phyloP scores from a whole-genome alignment of 2,888 invertebrate genomes.

The Andricus curvator region DNA sequence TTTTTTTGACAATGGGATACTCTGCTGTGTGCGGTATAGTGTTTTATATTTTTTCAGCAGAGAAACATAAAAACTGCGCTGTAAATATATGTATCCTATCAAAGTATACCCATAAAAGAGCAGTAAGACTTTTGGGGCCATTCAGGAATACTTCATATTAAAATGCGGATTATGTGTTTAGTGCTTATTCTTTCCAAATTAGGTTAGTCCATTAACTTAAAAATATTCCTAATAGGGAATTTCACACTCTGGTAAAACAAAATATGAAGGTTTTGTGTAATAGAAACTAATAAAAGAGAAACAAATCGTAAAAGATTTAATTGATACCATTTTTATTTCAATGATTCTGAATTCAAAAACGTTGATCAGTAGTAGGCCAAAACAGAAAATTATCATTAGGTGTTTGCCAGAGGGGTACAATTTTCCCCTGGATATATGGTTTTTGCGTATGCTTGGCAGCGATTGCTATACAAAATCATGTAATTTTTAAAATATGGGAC shows the following conservation, averaged over 20 bases:
- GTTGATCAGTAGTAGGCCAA: no score
- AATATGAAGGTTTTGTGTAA: no score
- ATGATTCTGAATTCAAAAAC: no score
- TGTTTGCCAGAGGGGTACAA: no score
- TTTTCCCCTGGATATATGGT: no score
- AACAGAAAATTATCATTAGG: no score
- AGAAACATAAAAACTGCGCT: conserved; percentile 15
- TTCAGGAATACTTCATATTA: background rate
- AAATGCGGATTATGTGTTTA: background rate
- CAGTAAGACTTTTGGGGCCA: background rate
- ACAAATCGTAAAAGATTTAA: no score
- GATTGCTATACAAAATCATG: background rate
- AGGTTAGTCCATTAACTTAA: background rate
- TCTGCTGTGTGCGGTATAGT: background rate
- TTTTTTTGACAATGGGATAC: conserved; percentile 28
- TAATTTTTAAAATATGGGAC: background rate
- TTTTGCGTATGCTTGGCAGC: no score
- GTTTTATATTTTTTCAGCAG: conserved; percentile 20
- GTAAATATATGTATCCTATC: conserved; percentile 13
- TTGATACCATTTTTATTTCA: no score
- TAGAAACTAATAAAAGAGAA: no score
- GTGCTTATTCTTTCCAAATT: background rate
- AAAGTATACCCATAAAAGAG: conserved; percentile 11
- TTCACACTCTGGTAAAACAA: no score
- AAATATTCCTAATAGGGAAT: background rate